Base-by-base conservation (phyloP, 2,113 vertebrate species). In the Dipodomys stephensi region DNA sequence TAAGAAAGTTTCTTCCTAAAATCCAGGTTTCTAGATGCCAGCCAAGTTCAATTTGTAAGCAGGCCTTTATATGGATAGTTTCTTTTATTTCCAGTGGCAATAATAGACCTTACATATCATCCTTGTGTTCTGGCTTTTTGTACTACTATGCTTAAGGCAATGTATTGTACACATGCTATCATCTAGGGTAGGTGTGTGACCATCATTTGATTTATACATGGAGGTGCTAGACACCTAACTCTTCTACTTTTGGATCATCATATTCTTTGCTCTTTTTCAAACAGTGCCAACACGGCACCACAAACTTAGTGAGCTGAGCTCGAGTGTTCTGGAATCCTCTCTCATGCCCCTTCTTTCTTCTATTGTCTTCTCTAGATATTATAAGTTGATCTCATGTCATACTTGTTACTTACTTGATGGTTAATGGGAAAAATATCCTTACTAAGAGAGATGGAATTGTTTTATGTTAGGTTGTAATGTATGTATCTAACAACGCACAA, bases 391-490 rank as follows among this genome's bases (percentile, higher is more conserved):
- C 74, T 94, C 44, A n/a, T 79, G 64, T 27, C 65, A 60, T 30
- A 71, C 8, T 20, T 88, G 30, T 88, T 88, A 86, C 60, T 28
- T 57, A 57, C 53, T 4, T 95, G 83, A 95, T 95, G 32, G 80
- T 88, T 95, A 94, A 91, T 95, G 46, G 39, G 44, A 84, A 79
- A 90, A 96, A 35, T 12, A 87, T 80, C 65, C 5, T 86, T 88
- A 76, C 30, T 92, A 85, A 92, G 73, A 84, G 83, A 85, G 69
- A 64, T 57, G 22, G 23, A 30, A 10, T 25, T 90, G 53, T 91
- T 92, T 94, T 79, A 71, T 32, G 15, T 76, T 80, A 80, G 18
- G 6, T 64, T 91, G 11, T 90, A 94, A 80, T 87, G 91, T 95
- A 13, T 30, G 35, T 94, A 81, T 39, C 18, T 74, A 90, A 67